A percentile compares a stretch with the other conserved stretches of the same genome.
phyloP scores from a whole-genome alignment of 2,888 invertebrate genomes.

The Nomada fucata region DNA sequence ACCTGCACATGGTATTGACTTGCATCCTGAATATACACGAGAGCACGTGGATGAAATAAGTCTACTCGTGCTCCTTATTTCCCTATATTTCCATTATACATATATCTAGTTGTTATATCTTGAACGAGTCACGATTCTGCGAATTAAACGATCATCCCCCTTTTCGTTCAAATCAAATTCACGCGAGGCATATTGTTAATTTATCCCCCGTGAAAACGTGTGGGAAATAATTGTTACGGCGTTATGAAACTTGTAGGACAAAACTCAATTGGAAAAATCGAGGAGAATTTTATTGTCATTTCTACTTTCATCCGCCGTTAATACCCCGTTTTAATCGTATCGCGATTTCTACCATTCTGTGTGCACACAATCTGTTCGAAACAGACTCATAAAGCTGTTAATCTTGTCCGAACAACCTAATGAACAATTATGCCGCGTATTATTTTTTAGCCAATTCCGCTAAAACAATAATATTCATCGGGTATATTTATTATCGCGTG shows the following conservation, averaged over 20 bases:
- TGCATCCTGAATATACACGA: background rate
- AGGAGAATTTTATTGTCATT: background rate
- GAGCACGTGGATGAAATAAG: background rate
- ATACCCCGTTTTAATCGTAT: background rate
- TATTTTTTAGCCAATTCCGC: constrained; percentile 8
- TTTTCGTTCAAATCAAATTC: too few relatives aligned
- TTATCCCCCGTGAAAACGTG: too few relatives aligned
- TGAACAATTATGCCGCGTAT: constrained; percentile 40
- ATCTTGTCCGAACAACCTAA: constrained; percentile 31
- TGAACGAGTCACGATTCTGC: background rate
- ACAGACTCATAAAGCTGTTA: constrained; percentile 46
- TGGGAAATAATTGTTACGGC: too few relatives aligned
- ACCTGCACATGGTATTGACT: constrained; percentile 30
- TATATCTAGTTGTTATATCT: background rate
- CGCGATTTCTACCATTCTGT: background rate
- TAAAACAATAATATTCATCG: constrained; percentile 22
- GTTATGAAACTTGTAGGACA: background rate
- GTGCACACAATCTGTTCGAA: constrained; percentile 12
- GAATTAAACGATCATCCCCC: too few relatives aligned
- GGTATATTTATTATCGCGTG: constrained; percentile 10
- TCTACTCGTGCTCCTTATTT: constrained; percentile 1
- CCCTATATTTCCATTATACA: background rate
- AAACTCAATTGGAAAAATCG: background rate
- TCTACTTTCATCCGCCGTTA: background rate
- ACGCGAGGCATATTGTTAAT: too few relatives aligned